phyloP scores from a whole-genome alignment of 2,113 vertebrate genomes.

The Lota lota region DNA sequence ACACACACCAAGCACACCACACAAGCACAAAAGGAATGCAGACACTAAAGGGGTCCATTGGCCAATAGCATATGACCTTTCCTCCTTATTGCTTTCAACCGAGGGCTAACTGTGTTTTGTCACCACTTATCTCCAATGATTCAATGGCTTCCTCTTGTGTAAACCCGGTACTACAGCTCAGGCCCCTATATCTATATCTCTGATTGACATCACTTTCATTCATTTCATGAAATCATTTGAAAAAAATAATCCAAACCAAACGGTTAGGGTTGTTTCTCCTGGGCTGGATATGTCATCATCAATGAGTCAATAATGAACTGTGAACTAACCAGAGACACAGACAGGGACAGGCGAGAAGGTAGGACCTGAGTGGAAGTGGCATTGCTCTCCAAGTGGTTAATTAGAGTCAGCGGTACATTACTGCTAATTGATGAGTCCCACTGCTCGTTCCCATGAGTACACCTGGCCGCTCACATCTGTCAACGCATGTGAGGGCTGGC shows the following conservation, averaged over 20 bases:
- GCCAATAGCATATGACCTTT: constrained; percentile 32
- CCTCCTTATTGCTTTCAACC: constrained; percentile 32
- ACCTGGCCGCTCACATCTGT: constrained; percentile 43
- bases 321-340: too few relatives aligned
- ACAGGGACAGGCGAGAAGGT: too few relatives aligned
- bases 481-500: constrained; percentile 47
- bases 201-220: too few relatives aligned
- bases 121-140: constrained; percentile 36
- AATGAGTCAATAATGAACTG: too few relatives aligned
- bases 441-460: constrained; percentile 16
- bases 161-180: constrained; percentile 6
- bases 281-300: too few relatives aligned
- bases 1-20: too few relatives aligned
- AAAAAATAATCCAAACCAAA: too few relatives aligned
- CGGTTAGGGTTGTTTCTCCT: too few relatives aligned
- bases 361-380: constrained; percentile 1
- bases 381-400: constrained; percentile 25
- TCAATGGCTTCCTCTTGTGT: constrained; percentile 20
- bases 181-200: too few relatives aligned
- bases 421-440: constrained; percentile 37
- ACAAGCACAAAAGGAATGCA: too few relatives aligned
- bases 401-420: constrained; percentile 36
- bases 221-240: too few relatives aligned
- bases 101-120: constrained; percentile 30
- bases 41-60: constrained; percentile 2